Percentiles rank a stretch among this genome's conserved stretches.
These are phyloP conservation scores for Drosophila paramelanica DNA, from an alignment of 2,888 invertebrate genomes.

Conservation along the genomic window DNA sequence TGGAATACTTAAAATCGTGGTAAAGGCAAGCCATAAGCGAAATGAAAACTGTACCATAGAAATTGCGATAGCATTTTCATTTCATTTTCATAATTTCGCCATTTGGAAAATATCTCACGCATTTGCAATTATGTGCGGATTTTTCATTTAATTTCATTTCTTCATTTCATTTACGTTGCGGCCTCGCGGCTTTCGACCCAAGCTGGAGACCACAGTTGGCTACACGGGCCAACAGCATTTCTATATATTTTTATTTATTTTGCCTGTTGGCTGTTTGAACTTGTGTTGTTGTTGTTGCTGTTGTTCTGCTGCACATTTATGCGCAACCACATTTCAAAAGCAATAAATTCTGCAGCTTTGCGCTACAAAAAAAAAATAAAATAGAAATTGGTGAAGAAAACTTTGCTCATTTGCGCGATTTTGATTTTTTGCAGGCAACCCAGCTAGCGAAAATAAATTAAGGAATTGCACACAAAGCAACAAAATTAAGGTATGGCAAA, in stretches of 20 bases:
- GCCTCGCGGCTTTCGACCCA: constrained; percentile 38
- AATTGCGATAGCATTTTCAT: constrained; percentile 49
- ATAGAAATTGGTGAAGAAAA: constrained; percentile 46
- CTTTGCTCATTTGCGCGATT: constrained; percentile 78
- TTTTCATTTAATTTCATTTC: constrained; percentile 63
- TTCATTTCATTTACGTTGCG: constrained; percentile 55
- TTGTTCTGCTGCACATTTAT: constrained; percentile 65
- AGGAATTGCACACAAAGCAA: constrained; percentile 51
- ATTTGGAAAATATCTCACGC: constrained; percentile 81
- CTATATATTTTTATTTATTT: constrained; percentile 9
- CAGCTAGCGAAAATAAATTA: constrained; percentile 50
- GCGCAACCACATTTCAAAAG: constrained; percentile 75
- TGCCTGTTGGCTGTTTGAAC: constrained; percentile 43
- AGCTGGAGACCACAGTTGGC: constrained; percentile 48
- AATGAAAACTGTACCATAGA: constrained; percentile 6
- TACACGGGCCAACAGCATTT: constrained; percentile 33
- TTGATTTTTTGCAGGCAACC: constrained; percentile 51
- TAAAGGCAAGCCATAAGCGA: constrained; percentile 7
- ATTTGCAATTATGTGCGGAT: constrained; percentile 77
- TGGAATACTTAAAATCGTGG: constrained; percentile 52
- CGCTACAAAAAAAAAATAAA: constrained; percentile 31
- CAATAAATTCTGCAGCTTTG: constrained; percentile 76
- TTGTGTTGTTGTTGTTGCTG: constrained; percentile 23
- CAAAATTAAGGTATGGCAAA: constrained; percentile 46
- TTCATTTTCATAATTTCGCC: constrained; percentile 76